Evolutionary conservation across 23 tunicate genomes (phyloP), one percentile per base, ranked within the genome.

Genomic region (Ascidia mentula): DNA sequence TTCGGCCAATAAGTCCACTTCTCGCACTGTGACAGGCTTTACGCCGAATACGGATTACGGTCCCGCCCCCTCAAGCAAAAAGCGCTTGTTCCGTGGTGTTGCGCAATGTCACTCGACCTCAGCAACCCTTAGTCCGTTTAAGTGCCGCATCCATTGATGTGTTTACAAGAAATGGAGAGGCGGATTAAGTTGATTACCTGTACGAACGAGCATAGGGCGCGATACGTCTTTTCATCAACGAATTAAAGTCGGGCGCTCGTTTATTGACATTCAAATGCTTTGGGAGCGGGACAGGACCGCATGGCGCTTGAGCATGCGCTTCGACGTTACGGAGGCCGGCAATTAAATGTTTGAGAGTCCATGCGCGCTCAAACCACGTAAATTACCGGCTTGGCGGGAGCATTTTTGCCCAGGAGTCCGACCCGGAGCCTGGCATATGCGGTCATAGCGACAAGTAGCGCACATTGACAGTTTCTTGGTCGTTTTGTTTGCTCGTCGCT

Each of bases 351-450:
- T 86, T 78, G 31, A 78, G 38, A 45, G 80, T 70, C 77, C 73
- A 42, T 36, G 59, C 33, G 38, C 59, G 18, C 24, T 3, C 65
- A 36, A 59, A 40, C 80, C 38, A 71, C 38, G 81, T 59, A 79
- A 86, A 86, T 86, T 72, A 86, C 84, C 60, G 53, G 80, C 32
- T 53, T n/a, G 32, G 31, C 39, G 9, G 69, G 45, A 33, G 38
- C 72, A 79, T 59, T 79, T 59, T 59, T 72, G 38, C 76, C 72
- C 75, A 38, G 82, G 90, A 40, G 90, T 86, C 75, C 84, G n/a
- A 86, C 72, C 74, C 75, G 80, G 90, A 72, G 90, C 77, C 84
- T 79, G 90, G 90, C 46, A 79, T 37, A 86, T 71, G 90, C 84
- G 90, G 90, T 82, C 38, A 53, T 3, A 26, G 65, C 65, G 65